phyloP scores from a whole-genome alignment of 2,113 vertebrate species.

The Gambusia holbrooki region DNA sequence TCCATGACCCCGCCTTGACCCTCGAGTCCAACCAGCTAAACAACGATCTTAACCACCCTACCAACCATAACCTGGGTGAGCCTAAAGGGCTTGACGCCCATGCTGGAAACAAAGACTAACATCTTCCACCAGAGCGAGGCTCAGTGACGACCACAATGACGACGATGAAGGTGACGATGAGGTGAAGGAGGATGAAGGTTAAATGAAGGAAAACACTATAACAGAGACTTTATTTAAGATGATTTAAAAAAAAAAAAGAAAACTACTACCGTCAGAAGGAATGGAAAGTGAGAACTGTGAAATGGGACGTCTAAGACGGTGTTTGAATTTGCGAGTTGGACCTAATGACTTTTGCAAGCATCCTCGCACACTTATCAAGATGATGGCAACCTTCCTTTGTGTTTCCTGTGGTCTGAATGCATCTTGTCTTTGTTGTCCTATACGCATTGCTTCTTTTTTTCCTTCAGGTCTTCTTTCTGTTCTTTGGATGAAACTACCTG shows the following conservation, averaged over 20 bases:
- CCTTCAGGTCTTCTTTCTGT: conserved; percentile 9
- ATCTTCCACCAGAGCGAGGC: conserved; percentile 50
- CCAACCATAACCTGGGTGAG: conserved; percentile 79
- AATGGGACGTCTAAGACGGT: conserved; percentile 45
- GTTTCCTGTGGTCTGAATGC: conserved; percentile 65
- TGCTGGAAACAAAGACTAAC: conserved; percentile 80
- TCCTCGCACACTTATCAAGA: conserved; percentile 59
- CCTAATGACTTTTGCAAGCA: conserved; percentile 57
- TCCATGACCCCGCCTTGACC: conserved; percentile 76
- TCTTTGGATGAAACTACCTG: conserved; percentile 70
- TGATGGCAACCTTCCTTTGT: conserved; percentile 50
- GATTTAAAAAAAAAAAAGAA: conserved; percentile 40
- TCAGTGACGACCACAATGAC: conserved; percentile 52
- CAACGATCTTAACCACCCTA: conserved; percentile 72
- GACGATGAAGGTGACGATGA: conserved; percentile 38
- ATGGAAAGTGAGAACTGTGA: conserved; percentile 50
- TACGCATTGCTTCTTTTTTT: conserved; percentile 41
- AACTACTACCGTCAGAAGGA: conserved; percentile 62
- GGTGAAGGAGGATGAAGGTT: conserved; percentile 55
- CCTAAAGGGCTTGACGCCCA: conserved; percentile 77
- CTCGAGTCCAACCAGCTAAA: conserved; percentile 77
- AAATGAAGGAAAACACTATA: conserved; percentile 76
- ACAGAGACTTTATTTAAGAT: conserved; percentile 79
- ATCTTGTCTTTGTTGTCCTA: conserved; percentile 48
- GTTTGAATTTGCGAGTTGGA: conserved; percentile 54